phyloP scores from a whole-genome alignment of 2,797 vertebrate genomes.

The Xenopus petersii region DNA sequence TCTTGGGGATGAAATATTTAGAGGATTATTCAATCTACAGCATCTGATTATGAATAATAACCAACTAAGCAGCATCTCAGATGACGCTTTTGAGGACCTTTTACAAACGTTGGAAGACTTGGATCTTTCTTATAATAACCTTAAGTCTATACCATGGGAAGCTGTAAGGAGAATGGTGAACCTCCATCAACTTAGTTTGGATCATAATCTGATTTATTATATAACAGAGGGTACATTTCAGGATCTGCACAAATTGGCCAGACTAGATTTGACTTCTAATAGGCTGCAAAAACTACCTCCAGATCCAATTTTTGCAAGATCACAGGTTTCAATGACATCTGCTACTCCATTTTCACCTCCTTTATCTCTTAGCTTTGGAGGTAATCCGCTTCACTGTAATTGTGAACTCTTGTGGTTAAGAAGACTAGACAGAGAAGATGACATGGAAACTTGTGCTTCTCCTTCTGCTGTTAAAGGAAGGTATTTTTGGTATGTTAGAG shows the following conservation, averaged over 20 bases:
- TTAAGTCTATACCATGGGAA: conserved; percentile 88
- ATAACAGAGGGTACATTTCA: conserved; percentile 92
- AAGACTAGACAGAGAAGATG: conserved; percentile 86
- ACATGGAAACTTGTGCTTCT: conserved; percentile 97
- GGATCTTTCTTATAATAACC: conserved; percentile 96
- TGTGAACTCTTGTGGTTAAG: conserved; percentile 95
- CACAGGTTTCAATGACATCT: conserved; percentile 71
- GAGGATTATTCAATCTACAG: conserved; percentile 91
- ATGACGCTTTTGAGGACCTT: conserved; percentile 86
- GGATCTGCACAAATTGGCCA: conserved; percentile 91
- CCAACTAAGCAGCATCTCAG: conserved; percentile 81
- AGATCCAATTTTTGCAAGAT: conserved; percentile 90
- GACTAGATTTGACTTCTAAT: conserved; percentile 93
- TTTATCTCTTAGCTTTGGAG: conserved; percentile 91
- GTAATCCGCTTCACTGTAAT: conserved; percentile 95
- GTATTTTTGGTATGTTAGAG: conserved; percentile 93
- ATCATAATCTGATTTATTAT: conserved; percentile 90
- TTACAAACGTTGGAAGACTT: conserved; percentile 89
- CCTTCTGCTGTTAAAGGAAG: conserved; percentile 86
- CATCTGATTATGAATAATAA: conserved; percentile 98
- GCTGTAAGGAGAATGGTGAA: conserved; percentile 91
- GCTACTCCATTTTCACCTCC: conserved; percentile 83
- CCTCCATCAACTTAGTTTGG: conserved; percentile 93
- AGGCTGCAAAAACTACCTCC: conserved; percentile 96
- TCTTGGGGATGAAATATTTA: conserved; percentile 85